Percentiles rank a stretch among this genome's conserved stretches.
phyloP scores from a whole-genome alignment of 2,888 invertebrate species.

The Sesamia inferens region DNA sequence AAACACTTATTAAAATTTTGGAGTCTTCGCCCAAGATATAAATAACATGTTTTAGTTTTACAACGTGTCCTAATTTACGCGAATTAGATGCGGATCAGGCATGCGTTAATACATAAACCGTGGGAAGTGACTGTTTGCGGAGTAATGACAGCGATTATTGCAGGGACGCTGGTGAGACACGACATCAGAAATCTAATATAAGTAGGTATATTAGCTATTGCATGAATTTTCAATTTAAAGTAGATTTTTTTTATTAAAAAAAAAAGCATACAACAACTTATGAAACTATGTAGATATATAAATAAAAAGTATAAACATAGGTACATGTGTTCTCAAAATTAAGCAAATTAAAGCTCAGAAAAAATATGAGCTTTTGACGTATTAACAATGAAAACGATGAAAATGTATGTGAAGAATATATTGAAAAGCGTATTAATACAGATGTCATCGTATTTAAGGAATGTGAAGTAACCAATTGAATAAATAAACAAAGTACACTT shows the following conservation, averaged over 20 bases:
- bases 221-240: background rate
- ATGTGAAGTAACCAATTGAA: constrained; percentile 75
- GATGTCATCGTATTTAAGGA: constrained; percentile 67
- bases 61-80: constrained; percentile 65
- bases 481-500: constrained; percentile 75
- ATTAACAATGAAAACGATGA: background rate
- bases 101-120: constrained; percentile 53
- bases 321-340: background rate
- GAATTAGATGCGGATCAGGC: constrained; percentile 60
- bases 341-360: background rate
- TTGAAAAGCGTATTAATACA: constrained; percentile 59
- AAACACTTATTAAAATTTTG: constrained; percentile 53
- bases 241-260: background rate
- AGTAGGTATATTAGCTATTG: background rate
- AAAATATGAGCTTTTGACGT: background rate
- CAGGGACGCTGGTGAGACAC: background rate
- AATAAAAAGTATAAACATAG: too few relatives aligned
- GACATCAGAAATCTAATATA: background rate
- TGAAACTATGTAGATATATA: too few relatives aligned
- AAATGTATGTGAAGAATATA: constrained; percentile 10
- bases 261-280: too few relatives aligned
- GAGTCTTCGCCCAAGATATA: constrained; percentile 56
- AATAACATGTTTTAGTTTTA: constrained; percentile 64
- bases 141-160: constrained; percentile 24
- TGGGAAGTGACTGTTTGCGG: constrained; percentile 31